These are phyloP conservation scores for Coendou prehensilis DNA, from an alignment of 2,797 vertebrate species.

Conservation along the genomic window DNA sequence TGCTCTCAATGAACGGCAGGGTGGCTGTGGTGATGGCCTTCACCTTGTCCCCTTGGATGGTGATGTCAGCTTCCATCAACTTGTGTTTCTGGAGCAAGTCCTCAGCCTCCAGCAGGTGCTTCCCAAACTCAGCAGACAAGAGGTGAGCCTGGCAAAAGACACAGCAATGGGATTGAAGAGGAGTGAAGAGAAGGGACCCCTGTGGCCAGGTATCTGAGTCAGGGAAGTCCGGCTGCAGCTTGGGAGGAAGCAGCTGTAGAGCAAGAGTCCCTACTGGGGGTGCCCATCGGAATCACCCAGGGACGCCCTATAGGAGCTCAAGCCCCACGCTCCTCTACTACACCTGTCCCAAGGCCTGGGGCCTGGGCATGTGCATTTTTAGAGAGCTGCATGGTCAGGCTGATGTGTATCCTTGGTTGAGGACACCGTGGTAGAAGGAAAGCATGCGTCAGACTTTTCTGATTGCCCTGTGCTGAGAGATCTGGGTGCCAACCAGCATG, in stretches of 20 bases:
- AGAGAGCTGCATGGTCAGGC: not conserved
- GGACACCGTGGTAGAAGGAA: not conserved
- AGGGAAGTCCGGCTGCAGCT: not conserved
- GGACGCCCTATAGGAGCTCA: not conserved
- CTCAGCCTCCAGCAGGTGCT: constrained; percentile 97
- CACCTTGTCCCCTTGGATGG: constrained; percentile 95
- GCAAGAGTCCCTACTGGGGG: not conserved
- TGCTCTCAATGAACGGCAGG: constrained; percentile 93
- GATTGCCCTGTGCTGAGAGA: not conserved
- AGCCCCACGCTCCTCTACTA: not conserved
- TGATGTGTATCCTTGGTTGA: not conserved
- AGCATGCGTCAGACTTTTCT: not conserved
- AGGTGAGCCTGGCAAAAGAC: constrained; percentile 91
- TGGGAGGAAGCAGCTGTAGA: not conserved
- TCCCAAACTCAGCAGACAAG: constrained; percentile 94
- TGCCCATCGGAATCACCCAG: not conserved
- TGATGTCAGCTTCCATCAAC: constrained; percentile 95
- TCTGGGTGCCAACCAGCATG: constrained; percentile 4
- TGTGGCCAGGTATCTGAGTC: not conserved
- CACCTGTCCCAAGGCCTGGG: not conserved
- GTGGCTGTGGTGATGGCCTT: constrained; percentile 91
- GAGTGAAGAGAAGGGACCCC: not conserved
- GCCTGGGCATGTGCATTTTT: not conserved
- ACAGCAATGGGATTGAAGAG: not conserved
- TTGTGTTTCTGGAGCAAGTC: constrained; percentile 97